Percentiles rank a stretch among this genome's conserved stretches.
These are phyloP conservation scores for Asarcornis scutulata DNA, from an alignment of 2,113 vertebrate genomes.

Conservation along the genomic window DNA sequence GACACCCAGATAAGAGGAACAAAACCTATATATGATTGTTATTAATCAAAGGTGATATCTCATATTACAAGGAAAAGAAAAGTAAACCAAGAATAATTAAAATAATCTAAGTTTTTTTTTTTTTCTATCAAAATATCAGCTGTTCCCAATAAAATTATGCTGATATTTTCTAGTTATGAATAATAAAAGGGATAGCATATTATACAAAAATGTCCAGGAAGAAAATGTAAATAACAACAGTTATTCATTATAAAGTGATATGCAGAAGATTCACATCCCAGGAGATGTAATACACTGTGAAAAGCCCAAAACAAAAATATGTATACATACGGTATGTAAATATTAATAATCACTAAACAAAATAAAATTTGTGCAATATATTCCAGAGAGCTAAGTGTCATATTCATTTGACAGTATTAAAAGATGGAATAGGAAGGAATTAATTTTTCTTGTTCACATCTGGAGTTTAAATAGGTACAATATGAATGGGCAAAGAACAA, in stretches of 20 bases:
- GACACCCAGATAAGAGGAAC: conserved; percentile 78
- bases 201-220: neutral
- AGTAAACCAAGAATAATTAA: conserved; percentile 29
- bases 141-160: conserved; percentile 25
- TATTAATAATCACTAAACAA: neutral
- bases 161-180: conserved; percentile 12
- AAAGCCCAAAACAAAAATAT: neutral
- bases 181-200: conserved; percentile 28
- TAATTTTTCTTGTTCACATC: conserved; percentile 56
- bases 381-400: neutral
- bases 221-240: conserved; percentile 4
- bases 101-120: conserved; percentile 22
- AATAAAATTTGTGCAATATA: neutral
- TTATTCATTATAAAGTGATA: neutral
- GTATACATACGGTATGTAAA: neutral
- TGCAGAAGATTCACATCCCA: neutral
- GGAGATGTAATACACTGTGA: neutral
- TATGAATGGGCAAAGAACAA: conserved; percentile 22
- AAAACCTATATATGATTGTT: conserved; percentile 74
- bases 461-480: conserved; percentile 38
- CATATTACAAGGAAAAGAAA: conserved; percentile 30
- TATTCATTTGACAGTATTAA: neutral
- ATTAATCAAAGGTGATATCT: conserved; percentile 77
- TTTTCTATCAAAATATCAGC: conserved; percentile 23
- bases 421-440: conserved; percentile 48